phyloP scores from a whole-genome alignment of 2,888 invertebrate genomes.

The Tenthredo scrophulariae region DNA sequence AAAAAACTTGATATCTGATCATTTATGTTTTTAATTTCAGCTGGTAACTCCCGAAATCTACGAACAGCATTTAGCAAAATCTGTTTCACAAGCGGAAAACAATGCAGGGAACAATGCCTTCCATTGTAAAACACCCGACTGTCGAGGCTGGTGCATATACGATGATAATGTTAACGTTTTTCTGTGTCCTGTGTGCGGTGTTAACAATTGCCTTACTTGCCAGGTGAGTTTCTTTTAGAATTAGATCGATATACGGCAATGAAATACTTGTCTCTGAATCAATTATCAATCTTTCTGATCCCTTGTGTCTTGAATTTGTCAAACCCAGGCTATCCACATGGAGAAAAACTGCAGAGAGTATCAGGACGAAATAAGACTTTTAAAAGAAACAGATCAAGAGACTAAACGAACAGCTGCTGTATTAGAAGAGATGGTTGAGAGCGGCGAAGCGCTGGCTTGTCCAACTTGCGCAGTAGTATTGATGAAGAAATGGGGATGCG shows the following conservation, averaged over 20 bases:
- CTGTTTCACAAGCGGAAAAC: slow-evolving; percentile 90
- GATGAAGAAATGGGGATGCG: slow-evolving; percentile 96
- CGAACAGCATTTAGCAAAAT: slow-evolving; percentile 89
- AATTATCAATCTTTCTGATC: background rate
- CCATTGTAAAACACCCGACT: slow-evolving; percentile 94
- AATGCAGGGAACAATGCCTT: slow-evolving; percentile 89
- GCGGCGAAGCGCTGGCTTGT: slow-evolving; percentile 93
- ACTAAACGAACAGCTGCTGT: slow-evolving; percentile 87
- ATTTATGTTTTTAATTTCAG: slow-evolving; percentile 70
- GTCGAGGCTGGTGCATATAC: slow-evolving; percentile 93
- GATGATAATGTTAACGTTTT: slow-evolving; percentile 93
- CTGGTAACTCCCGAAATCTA: slow-evolving; percentile 87
- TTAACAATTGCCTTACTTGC: slow-evolving; percentile 91
- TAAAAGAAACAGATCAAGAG: slow-evolving; percentile 84
- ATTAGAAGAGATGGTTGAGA: slow-evolving; percentile 89
- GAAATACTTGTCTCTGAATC: background rate
- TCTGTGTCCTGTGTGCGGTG: slow-evolving; percentile 90
- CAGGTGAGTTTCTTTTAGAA: slow-evolving; percentile 82
- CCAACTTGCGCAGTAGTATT: slow-evolving; percentile 92
- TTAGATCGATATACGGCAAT: background rate
- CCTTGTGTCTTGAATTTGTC: background rate
- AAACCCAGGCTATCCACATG: slow-evolving; percentile 86
- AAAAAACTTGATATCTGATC: slow-evolving; percentile 21
- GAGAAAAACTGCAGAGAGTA: slow-evolving; percentile 90
- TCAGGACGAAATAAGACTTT: slow-evolving; percentile 83